These are phyloP conservation scores for Buceros bicornis DNA, from an alignment of 2,797 vertebrate species.

Conservation along the genomic window DNA sequence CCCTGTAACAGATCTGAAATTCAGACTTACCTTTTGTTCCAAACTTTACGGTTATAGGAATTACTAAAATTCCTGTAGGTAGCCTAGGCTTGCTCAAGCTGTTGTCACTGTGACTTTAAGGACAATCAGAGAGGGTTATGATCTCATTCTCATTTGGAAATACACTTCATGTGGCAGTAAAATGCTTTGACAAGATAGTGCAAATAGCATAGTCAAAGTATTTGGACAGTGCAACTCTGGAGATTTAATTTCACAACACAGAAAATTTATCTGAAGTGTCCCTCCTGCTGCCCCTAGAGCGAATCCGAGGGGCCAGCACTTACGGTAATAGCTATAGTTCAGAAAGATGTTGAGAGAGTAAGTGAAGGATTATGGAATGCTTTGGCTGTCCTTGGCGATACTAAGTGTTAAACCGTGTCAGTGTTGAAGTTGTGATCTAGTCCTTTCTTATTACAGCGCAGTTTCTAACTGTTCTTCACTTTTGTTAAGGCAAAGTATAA, in stretches of 20 bases:
- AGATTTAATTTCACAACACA: neutral
- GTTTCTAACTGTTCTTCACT: neutral
- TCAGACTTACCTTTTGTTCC: neutral
- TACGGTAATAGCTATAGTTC: neutral
- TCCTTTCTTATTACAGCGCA: neutral
- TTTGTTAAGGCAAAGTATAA: neutral
- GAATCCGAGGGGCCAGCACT: neutral
- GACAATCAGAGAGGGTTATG: neutral
- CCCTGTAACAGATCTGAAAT: neutral
- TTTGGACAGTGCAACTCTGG: neutral
- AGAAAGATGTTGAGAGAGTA: neutral
- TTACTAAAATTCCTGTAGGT: neutral
- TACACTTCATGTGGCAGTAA: neutral
- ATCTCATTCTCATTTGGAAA: neutral
- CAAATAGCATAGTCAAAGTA: neutral
- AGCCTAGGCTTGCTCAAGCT: neutral
- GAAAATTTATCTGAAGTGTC: neutral
- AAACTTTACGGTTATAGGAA: neutral
- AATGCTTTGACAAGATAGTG: neutral
- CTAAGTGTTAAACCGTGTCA: neutral
- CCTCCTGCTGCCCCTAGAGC: neutral
- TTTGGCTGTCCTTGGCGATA: neutral
- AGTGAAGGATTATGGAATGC: neutral
- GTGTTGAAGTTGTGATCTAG: neutral
- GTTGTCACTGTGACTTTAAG: neutral